Evolutionary conservation across 2,113 vertebrate species (phyloP).

Genomic region (Baryphthengus martii): DNA sequence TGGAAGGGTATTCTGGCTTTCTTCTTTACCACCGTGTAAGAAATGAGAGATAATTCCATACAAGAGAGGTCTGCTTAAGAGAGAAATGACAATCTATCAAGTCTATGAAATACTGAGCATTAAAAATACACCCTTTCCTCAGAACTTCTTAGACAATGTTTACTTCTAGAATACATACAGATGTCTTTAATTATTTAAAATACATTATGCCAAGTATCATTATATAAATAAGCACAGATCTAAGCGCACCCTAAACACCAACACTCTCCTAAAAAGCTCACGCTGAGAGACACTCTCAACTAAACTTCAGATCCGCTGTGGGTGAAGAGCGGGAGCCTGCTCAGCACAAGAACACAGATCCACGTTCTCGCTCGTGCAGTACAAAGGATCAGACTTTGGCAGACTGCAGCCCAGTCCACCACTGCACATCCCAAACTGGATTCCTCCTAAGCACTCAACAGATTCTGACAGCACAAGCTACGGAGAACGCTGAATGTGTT

Average conservation of each 20-base stretch:
- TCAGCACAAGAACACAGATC: background rate
- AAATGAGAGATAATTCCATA: conserved; percentile 90
- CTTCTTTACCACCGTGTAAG: conserved; percentile 70
- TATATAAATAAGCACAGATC: background rate
- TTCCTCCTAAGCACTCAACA: background rate
- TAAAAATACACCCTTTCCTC: background rate
- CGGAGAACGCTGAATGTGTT: rapidly evolving
- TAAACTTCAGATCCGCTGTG: background rate
- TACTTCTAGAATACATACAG: background rate
- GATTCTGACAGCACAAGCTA: background rate
- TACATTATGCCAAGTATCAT: background rate
- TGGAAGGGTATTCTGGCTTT: conserved; percentile 66
- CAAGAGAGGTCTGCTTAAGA: conserved; percentile 84
- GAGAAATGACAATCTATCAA: conserved; percentile 15
- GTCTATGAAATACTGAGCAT: background rate
- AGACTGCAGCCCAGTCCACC: background rate
- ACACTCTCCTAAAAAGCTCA: background rate
- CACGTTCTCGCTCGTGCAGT: background rate
- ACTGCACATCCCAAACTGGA: background rate
- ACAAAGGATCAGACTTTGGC: background rate
- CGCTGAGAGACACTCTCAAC: background rate
- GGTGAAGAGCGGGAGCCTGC: rapidly evolving
- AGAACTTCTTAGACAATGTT: background rate
- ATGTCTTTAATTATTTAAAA: background rate
- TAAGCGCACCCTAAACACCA: background rate